Base-by-base conservation (phyloP, 2,797 vertebrate species). In the Cirrhinus mrigala region DNA sequence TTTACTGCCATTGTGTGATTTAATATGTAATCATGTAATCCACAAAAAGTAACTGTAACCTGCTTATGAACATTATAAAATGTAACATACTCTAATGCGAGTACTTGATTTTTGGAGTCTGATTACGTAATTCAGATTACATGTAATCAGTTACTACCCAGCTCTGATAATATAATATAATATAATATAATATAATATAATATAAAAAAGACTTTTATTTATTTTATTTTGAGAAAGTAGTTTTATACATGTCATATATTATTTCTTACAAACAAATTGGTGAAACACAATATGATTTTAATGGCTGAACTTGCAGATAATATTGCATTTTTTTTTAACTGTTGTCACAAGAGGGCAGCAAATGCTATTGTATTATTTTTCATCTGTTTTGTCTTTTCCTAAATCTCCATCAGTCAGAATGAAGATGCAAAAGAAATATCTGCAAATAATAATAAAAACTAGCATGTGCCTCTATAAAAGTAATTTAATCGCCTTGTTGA, bases 331-430 rank as follows among this genome's bases (percentile, higher is more conserved):
- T 46, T 22, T 44, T 54, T 62, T 11, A 50, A 10, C 50, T 52
- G 24, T 22, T 40, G 71, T 84, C 86, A 89, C 79, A 86, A 89
- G 89, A 89, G 86, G 89, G 88, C 88, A 86, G 88, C 83, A 83
- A 44, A 84, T 87, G 77, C 81, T 69, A 48, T 24, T 29, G 7
- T 10, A 50, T 81, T 52, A 37, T 44, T n/a, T 69, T n/a, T 2
- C 22, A 27, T 66, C n/a, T 68, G 50, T 33, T 75, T 44, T 11
- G 16, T 70, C 52, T 81, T n/a, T 44, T 11, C n/a, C 37, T 18
- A 29, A 58, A 70, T 70, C 22, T 44, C 80, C n/a, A 27, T 52
- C 33, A 5, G 22, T 60, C 56, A 37, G 27, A 20, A 9, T 56
- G 29, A 54, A 3, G 29, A 27, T n/a, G 14, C 3, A 2, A 15